Base-by-base conservation (phyloP, 2,113 vertebrate species). In the Grammomys surdaster region DNA sequence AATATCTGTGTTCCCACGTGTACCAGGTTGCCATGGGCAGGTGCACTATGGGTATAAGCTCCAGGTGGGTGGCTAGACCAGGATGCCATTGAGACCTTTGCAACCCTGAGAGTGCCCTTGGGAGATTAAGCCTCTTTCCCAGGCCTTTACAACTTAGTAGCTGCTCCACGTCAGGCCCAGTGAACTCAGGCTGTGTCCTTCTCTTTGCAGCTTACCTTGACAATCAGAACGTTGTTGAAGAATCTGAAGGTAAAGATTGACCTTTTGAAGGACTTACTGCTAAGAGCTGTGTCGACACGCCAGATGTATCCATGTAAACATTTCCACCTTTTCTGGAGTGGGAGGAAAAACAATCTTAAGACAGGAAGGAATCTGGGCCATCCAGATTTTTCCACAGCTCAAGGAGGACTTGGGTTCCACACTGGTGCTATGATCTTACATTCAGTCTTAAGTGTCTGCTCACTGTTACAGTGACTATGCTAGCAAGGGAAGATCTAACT, bases 161-260 rank as follows among this genome's bases (percentile, higher is more conserved):
- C 22, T 33, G 33, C 51, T 63, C 0, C 5, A 33, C 40, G 14
- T 75, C n/a, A 69, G 69, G 56, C 77, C 75, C 17, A 5, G 43
- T 43, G 72, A 89, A 85, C 92, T 97, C 65, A 97, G 87, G 91
- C 63, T 92, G 19, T 98, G 58, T 78, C 97, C 84, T 98, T 95
- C 89, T 81, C 95, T 77, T 78, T 96, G 58, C 98, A 99, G 99
- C 98, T 99, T 28, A 99, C 99, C n/a, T 99, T 99, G 99, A 97
- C 98, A 3, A 98, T 99, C 89, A 98, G 99, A 94, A 97, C 99
- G 0, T 99, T 98, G 0, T 96, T 99, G 97, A 99, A 99, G 98
- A 99, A 98, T 90, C 98, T 99, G 76, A 98, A 99, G 86, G 99
- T 99, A 98, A 99, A 99, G 97, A 99, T 99, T 0, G 96, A 98